Evolutionary conservation across 2,888 invertebrate species (phyloP).

Genomic region (Mamestra brassicae): DNA sequence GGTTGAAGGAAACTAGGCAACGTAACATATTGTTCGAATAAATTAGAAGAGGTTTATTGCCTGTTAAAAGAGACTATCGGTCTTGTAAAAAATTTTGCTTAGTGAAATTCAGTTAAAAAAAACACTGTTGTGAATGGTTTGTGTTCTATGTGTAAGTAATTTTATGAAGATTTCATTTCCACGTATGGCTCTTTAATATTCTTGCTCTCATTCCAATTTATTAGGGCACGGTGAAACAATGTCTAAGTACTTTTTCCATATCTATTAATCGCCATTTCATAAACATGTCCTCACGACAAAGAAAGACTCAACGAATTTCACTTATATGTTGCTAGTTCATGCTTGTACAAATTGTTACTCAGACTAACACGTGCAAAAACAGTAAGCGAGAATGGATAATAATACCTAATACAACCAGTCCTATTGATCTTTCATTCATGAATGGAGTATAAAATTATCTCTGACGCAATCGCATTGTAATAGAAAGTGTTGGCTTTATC

Average conservation of each 20-base stretch:
- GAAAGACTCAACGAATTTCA: not conserved
- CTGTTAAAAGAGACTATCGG: not conserved
- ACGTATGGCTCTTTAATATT: not conserved
- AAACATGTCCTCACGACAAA: not conserved
- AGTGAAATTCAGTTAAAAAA: too few relatives aligned
- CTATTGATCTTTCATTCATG: slow-evolving; percentile 20
- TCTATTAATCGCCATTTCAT: not conserved
- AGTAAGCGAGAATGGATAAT: not conserved
- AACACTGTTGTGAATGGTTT: not conserved
- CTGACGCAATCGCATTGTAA: slow-evolving; percentile 48
- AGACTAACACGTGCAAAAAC: not conserved
- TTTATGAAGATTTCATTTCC: not conserved
- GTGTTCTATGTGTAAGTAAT: not conserved
- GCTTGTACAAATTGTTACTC: not conserved
- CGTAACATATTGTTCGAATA: slow-evolving; percentile 29
- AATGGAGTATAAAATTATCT: slow-evolving; percentile 24
- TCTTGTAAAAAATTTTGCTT: too few relatives aligned
- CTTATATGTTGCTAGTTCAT: not conserved
- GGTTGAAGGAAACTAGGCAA: slow-evolving; percentile 22
- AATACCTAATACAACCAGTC: not conserved
- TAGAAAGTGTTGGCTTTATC: slow-evolving; percentile 64
- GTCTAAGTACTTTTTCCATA: not conserved
- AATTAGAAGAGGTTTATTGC: slow-evolving; percentile 12
- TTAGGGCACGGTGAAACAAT: too few relatives aligned
- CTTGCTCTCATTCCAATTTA: too few relatives aligned